Base-by-base conservation (phyloP, 2,797 vertebrate genomes). In the Oceanodroma leucorhoa region DNA sequence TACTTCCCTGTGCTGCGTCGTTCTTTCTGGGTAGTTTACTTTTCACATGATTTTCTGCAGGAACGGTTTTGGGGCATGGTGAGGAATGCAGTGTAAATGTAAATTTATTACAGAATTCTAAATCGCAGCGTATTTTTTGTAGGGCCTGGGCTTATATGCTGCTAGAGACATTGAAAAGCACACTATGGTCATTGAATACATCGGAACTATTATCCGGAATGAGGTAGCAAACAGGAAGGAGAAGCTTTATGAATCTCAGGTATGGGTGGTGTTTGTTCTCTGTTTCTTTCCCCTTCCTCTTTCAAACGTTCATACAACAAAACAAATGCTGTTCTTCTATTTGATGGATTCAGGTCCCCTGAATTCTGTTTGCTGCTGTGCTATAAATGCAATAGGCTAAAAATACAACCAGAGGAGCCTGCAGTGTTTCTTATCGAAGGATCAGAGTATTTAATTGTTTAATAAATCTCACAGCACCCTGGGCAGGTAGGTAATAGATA, bases 181-280 rank as follows among this genome's bases (percentile, higher is more conserved):
- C 98, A 99, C 99, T 62, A 99, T 99, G 99, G 98, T 99, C 97
- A 99, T 99, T 18, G 99, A 99, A 92, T 99, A 99, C 93, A 99
- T 99, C 2, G 99, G 99, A 97, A 99, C 99, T 4, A 98, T 99
- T 94, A 99, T 99, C 87, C 98, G 99, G 24, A 99, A 99, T 6
- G 99, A 99, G 97, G 99, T 99, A 4, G 99, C 99, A 55, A 98
- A 98, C 98, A 98, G 99, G 65, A 99, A 99, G 72, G 99, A 99
- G 97, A 99, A 99, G 94, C 98, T 98, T 41, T 99, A 99, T 36
- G 99, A 99, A 92, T 98, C 99, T 89, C 99, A 99, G 99, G 99
- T 99, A 97, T 1, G 27, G 70, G 14, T 18, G n/a, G 2, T 30
- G 27, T 1, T n/a, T 2, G 8, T 10, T 62, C 24, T 1, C 76